These are phyloP conservation scores for Otus scops DNA, from an alignment of 2,797 vertebrate genomes.

Conservation along the genomic window DNA sequence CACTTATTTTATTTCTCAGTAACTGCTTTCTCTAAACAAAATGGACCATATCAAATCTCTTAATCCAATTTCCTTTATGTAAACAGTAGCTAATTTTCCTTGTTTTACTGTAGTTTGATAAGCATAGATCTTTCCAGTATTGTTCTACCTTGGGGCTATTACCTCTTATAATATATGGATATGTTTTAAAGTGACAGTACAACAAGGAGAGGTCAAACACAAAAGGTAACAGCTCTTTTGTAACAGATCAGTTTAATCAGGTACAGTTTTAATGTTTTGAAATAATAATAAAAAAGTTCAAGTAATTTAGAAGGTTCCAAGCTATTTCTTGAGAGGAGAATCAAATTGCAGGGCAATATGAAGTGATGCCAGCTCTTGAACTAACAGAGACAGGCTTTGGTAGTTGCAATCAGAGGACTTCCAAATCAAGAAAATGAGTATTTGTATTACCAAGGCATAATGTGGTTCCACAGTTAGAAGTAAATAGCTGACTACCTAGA, in stretches of 20 bases:
- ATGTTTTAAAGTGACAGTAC: neutral
- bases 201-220: neutral
- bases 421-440: slow-evolving; percentile 41
- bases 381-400: neutral
- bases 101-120: neutral
- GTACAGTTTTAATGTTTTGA: neutral
- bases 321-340: neutral
- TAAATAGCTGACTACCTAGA: slow-evolving; percentile 26
- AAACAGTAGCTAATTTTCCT: neutral
- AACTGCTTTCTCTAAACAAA: slow-evolving; percentile 3
- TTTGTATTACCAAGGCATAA: slow-evolving; percentile 35
- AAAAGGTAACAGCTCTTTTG: neutral
- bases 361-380: neutral
- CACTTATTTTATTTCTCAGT: neutral
- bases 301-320: neutral
- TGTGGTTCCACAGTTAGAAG: slow-evolving; percentile 3
- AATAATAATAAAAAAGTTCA: neutral
- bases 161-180: neutral
- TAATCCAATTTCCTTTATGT: neutral
- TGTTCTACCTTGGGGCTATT: neutral
- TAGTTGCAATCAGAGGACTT: slow-evolving; percentile 17
- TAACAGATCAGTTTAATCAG: neutral
- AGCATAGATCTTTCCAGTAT: neutral
- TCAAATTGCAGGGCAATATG: neutral
- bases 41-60: neutral